A percentile compares a stretch with the other conserved stretches of the same genome.
Evolutionary conservation across 2,113 vertebrate genomes (phyloP).

Genomic region (Urocynchramus pylzowi): DNA sequence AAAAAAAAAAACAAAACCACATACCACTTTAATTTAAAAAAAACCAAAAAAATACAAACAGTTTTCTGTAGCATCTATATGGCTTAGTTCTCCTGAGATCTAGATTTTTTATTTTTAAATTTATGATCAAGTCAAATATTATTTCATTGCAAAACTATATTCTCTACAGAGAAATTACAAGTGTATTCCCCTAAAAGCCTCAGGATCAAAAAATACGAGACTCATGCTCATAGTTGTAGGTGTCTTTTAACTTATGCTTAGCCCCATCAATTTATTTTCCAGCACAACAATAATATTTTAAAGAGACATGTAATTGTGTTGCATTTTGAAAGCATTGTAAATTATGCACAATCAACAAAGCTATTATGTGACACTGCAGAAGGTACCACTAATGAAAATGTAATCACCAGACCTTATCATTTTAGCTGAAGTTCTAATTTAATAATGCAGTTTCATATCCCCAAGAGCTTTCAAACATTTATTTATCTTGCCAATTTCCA

Average conservation of each 20-base stretch:
- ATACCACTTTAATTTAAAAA: background rate
- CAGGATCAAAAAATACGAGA: background rate
- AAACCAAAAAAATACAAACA: background rate
- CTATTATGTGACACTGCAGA: conserved; percentile 33
- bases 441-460: conserved; percentile 54
- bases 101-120: background rate
- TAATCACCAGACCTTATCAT: conserved; percentile 52
- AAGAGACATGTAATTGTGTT: background rate
- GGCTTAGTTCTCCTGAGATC: background rate
- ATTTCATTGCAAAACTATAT: background rate
- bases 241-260: background rate
- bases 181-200: background rate
- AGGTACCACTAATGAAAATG: conserved; percentile 53
- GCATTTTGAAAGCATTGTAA: conserved; percentile 12
- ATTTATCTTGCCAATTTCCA: conserved; percentile 54
- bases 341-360: conserved; percentile 51
- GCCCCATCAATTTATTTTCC: background rate
- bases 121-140: background rate
- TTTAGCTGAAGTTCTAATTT: conserved; percentile 68
- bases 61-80: background rate
- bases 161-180: background rate
- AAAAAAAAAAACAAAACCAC: too few relatives aligned
- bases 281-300: background rate
- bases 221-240: background rate
- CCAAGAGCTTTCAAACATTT: conserved; percentile 26